Evolutionary conservation across 2,888 invertebrate species (phyloP), one percentile per base, ranked within the genome.

Genomic region (Atethmia centrago): DNA sequence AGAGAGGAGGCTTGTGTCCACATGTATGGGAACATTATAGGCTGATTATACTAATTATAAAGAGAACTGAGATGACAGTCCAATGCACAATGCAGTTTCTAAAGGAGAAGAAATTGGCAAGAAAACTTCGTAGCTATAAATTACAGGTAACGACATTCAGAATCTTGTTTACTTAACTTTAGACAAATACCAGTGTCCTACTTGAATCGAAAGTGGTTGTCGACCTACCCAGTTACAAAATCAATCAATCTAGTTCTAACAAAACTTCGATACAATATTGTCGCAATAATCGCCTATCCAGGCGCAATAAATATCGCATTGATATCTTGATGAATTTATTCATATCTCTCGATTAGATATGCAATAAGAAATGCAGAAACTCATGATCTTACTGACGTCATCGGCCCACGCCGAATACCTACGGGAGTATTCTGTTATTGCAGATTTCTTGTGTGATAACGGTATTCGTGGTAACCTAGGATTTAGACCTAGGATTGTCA

Each of bases 311-410:
- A 91, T 89, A 90, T 87, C 74, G 80, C 76, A 89, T 88, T 87
- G 85, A 88, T 90, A 90, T 90, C 89, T 90, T 91, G 93, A 93
- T 92, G 91, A 92, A 93, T 93, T 90, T 90, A 92, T 93, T 93
- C 90, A 91, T 91, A 92, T 91, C 89, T 88, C 78, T 58, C 77
- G 90, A 90, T 91, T 91, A 90, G 91, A 93, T 92, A 89, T 88
- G 90, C 90, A 88, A 85, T 88, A 86, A 90, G 91, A 92, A 92
- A 91, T 91, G 92, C 87, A 92, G 92, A 90, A 91, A 93, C 91
- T 90, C 91, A 86, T 89, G 91, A 89, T 91, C 87, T 84, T 76
- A 82, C 84, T 89, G 89, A 91, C 90, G 88, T 90, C 89, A 90
- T 85, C 91, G 70, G 74, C 93, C 93, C 91, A 93, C 93, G 91